Evolutionary conservation across 2,888 invertebrate genomes (phyloP).

Genomic region (Choristoneura rosaceana): DNA sequence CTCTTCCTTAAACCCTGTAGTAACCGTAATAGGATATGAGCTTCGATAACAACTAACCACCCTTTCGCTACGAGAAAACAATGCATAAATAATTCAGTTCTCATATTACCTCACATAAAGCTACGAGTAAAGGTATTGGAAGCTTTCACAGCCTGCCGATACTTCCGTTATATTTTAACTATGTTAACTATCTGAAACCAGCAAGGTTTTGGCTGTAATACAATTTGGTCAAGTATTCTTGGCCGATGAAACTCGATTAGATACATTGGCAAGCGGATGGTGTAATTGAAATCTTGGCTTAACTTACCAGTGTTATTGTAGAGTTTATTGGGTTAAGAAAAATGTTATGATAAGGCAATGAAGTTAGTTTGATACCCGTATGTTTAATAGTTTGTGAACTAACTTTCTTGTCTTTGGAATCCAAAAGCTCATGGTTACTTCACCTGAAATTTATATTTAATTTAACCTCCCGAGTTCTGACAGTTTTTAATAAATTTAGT

Average conservation of each 20-base stretch:
- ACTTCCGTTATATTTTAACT: background rate
- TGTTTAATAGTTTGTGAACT: too few relatives aligned
- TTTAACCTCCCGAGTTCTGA: too few relatives aligned
- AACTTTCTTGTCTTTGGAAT: too few relatives aligned
- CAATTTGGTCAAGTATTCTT: constrained; percentile 20
- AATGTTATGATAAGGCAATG: background rate
- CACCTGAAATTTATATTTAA: too few relatives aligned
- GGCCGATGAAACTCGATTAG: constrained; percentile 26
- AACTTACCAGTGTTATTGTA: background rate
- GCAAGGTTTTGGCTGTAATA: constrained; percentile 26
- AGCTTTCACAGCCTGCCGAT: constrained; percentile 3
- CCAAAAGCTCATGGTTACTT: too few relatives aligned
- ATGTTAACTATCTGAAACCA: background rate
- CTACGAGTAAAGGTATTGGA: background rate
- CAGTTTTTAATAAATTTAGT: too few relatives aligned
- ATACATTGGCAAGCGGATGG: constrained; percentile 16
- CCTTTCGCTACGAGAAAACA: background rate
- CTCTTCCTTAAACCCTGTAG: too few relatives aligned
- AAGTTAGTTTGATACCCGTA: too few relatives aligned
- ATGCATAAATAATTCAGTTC: background rate
- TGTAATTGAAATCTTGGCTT: constrained; percentile 35
- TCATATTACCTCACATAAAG: background rate
- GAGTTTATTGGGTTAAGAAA: background rate
- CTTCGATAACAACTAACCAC: background rate
- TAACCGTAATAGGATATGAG: too few relatives aligned